Evolutionary conservation across 2,888 invertebrate species (phyloP).

Genomic region (Hyalella azteca): DNA sequence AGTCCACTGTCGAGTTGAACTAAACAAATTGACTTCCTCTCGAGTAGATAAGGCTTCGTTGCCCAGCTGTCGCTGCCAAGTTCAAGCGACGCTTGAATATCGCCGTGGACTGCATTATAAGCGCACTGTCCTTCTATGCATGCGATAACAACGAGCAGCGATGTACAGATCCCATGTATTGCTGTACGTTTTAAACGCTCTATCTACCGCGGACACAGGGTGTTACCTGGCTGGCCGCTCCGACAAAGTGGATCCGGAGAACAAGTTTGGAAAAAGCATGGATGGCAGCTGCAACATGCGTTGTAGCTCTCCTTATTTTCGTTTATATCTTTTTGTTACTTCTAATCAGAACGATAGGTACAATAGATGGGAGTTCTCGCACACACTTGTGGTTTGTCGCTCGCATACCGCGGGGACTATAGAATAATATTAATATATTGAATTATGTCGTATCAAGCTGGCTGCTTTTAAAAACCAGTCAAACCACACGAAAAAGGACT

Average conservation of each 20-base stretch:
- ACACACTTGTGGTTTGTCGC: constrained; percentile 10
- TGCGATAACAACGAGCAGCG: not conserved
- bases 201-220: not conserved
- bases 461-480: too few relatives aligned
- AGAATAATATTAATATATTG: constrained; percentile 2
- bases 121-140: not conserved
- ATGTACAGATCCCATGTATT: not conserved
- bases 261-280: not conserved
- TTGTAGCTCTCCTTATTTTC: constrained; percentile 6
- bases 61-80: not conserved
- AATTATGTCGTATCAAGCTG: not conserved
- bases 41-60: not conserved
- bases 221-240: too few relatives aligned
- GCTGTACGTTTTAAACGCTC: not conserved
- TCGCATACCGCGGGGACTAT: not conserved
- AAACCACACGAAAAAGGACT: too few relatives aligned
- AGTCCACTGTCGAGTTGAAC: not conserved
- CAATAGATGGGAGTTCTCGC: not conserved
- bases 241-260: too few relatives aligned
- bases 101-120: not conserved
- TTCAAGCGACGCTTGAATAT: not conserved
- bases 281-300: not conserved
- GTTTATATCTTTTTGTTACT: not conserved
- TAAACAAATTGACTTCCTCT: constrained; percentile 32
- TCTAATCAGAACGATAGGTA: constrained; percentile 3